Evolutionary conservation across 2,797 vertebrate genomes (phyloP).

Genomic region (Sciurus vulgaris): DNA sequence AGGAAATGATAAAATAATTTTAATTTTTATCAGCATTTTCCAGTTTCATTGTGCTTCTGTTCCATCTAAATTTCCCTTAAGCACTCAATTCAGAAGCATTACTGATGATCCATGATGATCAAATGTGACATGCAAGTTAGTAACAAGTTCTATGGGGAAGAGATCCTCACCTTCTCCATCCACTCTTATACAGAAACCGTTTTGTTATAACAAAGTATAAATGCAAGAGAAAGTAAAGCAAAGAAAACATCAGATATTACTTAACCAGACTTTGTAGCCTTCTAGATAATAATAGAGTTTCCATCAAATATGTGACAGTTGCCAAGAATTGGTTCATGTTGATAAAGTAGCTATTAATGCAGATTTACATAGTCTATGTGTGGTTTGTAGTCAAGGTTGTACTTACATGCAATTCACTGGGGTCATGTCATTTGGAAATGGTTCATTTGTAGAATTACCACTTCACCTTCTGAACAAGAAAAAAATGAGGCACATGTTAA

Average conservation of each 20-base stretch:
- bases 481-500: too few species aligned
- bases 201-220: too few species aligned
- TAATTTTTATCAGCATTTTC: neutral
- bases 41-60: neutral
- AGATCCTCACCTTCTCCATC: too few species aligned
- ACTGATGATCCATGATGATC: neutral
- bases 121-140: too few species aligned
- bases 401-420: constrained; percentile 92
- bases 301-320: constrained; percentile 91
- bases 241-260: too few species aligned
- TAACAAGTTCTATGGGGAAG: too few species aligned
- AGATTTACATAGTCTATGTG: constrained; percentile 91
- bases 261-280: constrained; percentile 81
- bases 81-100: neutral
- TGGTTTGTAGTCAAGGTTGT: constrained; percentile 92
- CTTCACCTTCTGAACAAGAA: constrained; percentile 87
- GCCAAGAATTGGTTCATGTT: constrained; percentile 90
- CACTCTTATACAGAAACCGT: too few species aligned
- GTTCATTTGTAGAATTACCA: constrained; percentile 90
- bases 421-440: constrained; percentile 91
- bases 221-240: too few species aligned
- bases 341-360: constrained; percentile 90
- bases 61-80: neutral
- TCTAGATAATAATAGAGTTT: constrained; percentile 90
- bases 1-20: too few species aligned